These are phyloP conservation scores for Stegodyphus mimosarum DNA, from an alignment of 1,140 invertebrate species.

Conservation along the genomic window DNA sequence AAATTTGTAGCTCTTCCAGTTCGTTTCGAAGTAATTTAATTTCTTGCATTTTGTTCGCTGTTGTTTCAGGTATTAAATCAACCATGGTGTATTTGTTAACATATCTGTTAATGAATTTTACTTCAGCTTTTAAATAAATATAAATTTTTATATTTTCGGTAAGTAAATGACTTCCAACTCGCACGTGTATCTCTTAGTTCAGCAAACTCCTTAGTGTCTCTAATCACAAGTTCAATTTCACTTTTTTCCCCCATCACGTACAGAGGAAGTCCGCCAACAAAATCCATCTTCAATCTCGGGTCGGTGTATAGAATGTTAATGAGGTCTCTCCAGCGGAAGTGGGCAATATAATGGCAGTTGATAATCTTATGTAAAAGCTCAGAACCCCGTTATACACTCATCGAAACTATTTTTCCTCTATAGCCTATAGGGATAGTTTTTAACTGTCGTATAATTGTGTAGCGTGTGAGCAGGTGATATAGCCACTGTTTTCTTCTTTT, in stretches of 20 bases:
- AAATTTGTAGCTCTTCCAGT: too few species aligned
- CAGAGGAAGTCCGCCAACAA: neutral
- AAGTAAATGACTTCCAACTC: too few species aligned
- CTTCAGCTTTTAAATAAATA: too few species aligned
- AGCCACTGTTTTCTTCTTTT: neutral
- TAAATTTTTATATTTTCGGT: too few species aligned
- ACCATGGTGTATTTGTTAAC: too few species aligned
- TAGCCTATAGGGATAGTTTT: neutral
- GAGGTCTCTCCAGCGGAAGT: constrained; percentile 3
- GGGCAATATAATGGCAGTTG: constrained; percentile 5
- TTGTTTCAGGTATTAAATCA: too few species aligned
- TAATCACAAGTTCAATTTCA: neutral
- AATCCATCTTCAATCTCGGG: neutral
- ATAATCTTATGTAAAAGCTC: neutral
- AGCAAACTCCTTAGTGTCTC: neutral
- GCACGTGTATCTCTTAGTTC: too few species aligned
- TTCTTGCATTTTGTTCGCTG: too few species aligned
- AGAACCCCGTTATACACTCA: neutral
- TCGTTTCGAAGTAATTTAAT: too few species aligned
- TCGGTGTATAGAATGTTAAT: neutral
- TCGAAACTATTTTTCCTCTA: neutral
- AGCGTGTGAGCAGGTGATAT: constrained; percentile 1
- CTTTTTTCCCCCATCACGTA: neutral
- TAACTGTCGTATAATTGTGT: constrained; percentile 17
- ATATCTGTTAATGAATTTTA: too few species aligned